Base-by-base conservation (phyloP, 1,140 invertebrate species). In the Drosophila tsacasi region DNA sequence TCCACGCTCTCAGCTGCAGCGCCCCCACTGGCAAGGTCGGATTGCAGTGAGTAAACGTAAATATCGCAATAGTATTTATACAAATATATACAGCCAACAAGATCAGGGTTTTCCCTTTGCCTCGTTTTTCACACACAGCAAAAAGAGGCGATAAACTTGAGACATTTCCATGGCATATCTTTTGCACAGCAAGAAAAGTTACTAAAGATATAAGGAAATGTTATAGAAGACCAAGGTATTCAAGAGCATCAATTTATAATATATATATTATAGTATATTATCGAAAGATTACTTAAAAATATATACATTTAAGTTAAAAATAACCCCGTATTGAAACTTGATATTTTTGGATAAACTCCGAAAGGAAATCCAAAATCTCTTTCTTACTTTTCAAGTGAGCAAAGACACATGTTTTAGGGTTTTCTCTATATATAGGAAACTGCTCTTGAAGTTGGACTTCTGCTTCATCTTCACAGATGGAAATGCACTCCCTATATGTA, bases 21-120 rank as follows among this genome's bases (percentile, higher is more conserved):
- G 13, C 21, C 23, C 42, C 23, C 35, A 32, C 37, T 13, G 37
- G 35, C 67, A 71, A 71, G 67, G 67, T 71, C 67, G 67, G 63
- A 54, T 71, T 67, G 67, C 67, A 71, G 12, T 35, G 15, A 44
- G 62, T 40, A 37, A 49, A 42, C 47, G 32, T 47, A 67, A 67
- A 49, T 67, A 67, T 64, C 32, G 65, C 42, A 37, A 47, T 30
- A 49, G 40, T 67, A 65, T 67, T 67, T 67, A 21, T 67, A 63
- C n/a, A 67, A 17, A 47, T 15, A 23, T 39, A 10, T 25, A 52
- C 30, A 37, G 3, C 19, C 37, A 60, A 60, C 39, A 60, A 63
- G 64, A 63, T 67, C 59, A 63, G 42, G 15, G 59, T 37, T 65
- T 46, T 5, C 40, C 19, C 21, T 23, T 30, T 32, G 12, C 23